Base-by-base conservation (phyloP, 2,888 invertebrate species). In the Nomada lathburiana region DNA sequence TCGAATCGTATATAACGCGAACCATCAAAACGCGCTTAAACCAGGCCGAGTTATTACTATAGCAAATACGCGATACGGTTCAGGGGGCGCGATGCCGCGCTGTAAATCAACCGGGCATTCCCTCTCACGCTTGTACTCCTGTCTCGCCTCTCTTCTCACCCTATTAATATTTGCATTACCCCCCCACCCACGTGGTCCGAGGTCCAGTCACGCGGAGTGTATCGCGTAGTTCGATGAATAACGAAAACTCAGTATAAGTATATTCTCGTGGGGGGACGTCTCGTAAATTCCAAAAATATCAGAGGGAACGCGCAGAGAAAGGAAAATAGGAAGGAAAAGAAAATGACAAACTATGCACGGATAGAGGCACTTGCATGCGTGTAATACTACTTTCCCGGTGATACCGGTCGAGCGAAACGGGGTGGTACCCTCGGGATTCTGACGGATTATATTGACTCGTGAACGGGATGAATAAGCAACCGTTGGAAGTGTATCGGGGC, bases 381-480 rank as follows among this genome's bases (percentile, higher is more conserved):
- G 36, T 36, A 36, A 7, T 36, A 36, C 36, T 5, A 36, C 36
- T 53, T 53, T 53, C 53, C n/a, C 20, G n/a, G 53, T 20, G 53
- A 20, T 23, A 13, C 20, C 20, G 23, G 57, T 26, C 57, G 57
- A 23, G 4, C 57, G 57, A 23, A 52, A 52, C 63, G 63, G 53
- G 53, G 63, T 42, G 59, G 47, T 71, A 68, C 60, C 52, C 68
- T 50, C 59, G 76, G 76, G 79, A 78, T 72, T 68, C 82, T 65
- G 82, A 80, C 67, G 69, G 75, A 75, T 83, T 86, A 80, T 83
- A 85, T 86, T 86, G 86, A 84, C 85, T 85, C 73, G 84, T 82
- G 87, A 84, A 71, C 78, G 67, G 84, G 79, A 87, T 86, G 87
- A 87, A 84, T 80, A 87, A 85, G 85, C 87, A 82, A 69, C 84